phyloP scores from a whole-genome alignment of 2,797 vertebrate species.

The Sparus aurata region DNA sequence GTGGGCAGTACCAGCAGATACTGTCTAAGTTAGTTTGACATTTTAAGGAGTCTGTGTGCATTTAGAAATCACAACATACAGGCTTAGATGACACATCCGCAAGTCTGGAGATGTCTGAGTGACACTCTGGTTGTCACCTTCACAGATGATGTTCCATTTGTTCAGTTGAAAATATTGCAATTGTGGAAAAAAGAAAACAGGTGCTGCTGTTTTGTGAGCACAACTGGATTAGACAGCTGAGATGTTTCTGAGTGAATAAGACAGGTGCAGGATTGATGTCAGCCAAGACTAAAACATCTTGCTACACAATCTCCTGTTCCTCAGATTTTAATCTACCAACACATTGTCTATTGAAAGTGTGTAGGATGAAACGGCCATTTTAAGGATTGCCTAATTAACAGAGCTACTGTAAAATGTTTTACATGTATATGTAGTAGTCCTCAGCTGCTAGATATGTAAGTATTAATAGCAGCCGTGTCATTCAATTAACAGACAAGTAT shows the following conservation, averaged over 20 bases:
- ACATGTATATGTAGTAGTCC: neutral
- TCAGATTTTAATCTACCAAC: neutral
- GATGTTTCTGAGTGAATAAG: neutral
- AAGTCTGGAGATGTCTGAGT: conserved; percentile 1
- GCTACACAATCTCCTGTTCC: neutral
- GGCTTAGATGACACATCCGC: neutral
- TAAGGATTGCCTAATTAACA: neutral
- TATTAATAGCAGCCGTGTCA: neutral
- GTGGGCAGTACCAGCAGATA: neutral
- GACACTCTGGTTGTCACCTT: neutral
- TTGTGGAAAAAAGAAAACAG: neutral
- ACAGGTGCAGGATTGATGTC: neutral
- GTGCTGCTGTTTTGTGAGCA: neutral
- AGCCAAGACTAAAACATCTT: neutral
- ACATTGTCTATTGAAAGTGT: neutral
- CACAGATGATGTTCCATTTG: conserved; percentile 1
- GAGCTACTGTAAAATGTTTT: neutral
- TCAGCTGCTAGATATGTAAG: neutral
- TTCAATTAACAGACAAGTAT: neutral
- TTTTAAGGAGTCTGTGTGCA: neutral
- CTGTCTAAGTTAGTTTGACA: neutral
- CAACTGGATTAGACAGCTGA: neutral
- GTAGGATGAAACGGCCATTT: too few relatives aligned
- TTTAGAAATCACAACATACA: neutral
- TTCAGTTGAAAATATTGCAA: conserved; percentile 3